These are phyloP conservation scores for Andrena bucephala DNA, from an alignment of 2,888 invertebrate genomes.

Conservation along the genomic window DNA sequence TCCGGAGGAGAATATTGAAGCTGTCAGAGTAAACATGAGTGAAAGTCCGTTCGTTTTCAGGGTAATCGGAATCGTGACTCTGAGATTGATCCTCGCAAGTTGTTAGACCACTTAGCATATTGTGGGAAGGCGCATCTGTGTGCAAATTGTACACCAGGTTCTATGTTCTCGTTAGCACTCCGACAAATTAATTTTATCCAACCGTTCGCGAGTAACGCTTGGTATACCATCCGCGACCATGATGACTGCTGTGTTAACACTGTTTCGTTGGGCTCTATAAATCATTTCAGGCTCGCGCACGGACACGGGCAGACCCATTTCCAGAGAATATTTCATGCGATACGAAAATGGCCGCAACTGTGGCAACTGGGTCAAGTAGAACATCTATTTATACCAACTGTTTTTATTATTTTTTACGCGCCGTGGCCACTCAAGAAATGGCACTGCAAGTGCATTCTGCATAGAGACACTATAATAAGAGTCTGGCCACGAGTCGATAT, in stretches of 20 bases:
- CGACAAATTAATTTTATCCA: neutral
- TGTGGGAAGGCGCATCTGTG: neutral
- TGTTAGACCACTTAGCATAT: neutral
- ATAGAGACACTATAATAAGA: too few relatives aligned
- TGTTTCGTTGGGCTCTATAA: slow-evolving; percentile 1
- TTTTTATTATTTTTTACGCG: slow-evolving; percentile 16
- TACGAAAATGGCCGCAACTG: neutral
- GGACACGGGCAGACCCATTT: neutral
- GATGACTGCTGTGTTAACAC: neutral
- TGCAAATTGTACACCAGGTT: neutral
- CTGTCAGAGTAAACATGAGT: neutral
- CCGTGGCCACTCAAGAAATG: neutral
- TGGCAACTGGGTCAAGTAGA: slow-evolving; percentile 14
- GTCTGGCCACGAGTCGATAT: too few relatives aligned
- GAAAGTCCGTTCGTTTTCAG: neutral
- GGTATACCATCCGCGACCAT: neutral
- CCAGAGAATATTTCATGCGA: slow-evolving; percentile 14
- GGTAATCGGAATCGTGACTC: neutral
- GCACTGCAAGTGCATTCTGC: neutral
- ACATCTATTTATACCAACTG: slow-evolving; percentile 13
- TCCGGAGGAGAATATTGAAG: neutral
- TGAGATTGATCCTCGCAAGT: neutral
- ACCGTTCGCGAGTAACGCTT: neutral
- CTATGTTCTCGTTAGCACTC: neutral
- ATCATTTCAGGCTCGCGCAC: neutral